Conservation (phyloP, 2,113 vertebrate species). For the Chionis minor region DNA sequence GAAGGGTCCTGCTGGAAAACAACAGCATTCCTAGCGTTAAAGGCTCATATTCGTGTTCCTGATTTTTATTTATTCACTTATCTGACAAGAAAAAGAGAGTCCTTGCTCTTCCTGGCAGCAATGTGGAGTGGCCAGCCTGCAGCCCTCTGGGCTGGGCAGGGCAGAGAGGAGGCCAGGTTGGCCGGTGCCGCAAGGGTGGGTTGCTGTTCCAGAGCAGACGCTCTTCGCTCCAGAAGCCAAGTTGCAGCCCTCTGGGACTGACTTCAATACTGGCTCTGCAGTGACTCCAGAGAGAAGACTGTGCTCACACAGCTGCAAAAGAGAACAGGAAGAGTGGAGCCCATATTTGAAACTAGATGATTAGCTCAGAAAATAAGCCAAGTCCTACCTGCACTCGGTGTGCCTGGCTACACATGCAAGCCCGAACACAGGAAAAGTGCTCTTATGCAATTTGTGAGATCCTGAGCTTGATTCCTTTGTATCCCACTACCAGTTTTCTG, state of each 20-base stretch:
- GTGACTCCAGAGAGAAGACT: neutral
- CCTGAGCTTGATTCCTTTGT: neutral
- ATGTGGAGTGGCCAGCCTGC: neutral
- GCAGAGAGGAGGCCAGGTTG: neutral
- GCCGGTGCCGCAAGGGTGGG: no score
- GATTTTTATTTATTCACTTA: neutral
- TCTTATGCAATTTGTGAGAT: neutral
- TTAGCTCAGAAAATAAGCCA: neutral
- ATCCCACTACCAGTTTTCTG: no score
- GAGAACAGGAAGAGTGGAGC: neutral
- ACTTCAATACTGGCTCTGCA: neutral
- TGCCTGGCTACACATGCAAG: neutral
- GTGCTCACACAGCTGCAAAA: neutral
- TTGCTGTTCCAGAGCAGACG: neutral
- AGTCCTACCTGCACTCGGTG: neutral
- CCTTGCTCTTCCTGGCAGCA: neutral
- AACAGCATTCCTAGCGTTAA: neutral
- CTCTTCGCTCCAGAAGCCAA: neutral
- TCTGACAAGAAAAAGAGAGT: neutral
- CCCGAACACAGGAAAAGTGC: neutral
- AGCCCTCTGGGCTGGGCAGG: neutral
- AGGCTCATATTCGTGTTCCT: neutral
- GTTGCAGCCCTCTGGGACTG: neutral
- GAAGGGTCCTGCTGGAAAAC: neutral
- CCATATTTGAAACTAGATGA: neutral